These are phyloP conservation scores for Tyrannus savana DNA, from an alignment of 2,113 vertebrate genomes.

Conservation along the genomic window DNA sequence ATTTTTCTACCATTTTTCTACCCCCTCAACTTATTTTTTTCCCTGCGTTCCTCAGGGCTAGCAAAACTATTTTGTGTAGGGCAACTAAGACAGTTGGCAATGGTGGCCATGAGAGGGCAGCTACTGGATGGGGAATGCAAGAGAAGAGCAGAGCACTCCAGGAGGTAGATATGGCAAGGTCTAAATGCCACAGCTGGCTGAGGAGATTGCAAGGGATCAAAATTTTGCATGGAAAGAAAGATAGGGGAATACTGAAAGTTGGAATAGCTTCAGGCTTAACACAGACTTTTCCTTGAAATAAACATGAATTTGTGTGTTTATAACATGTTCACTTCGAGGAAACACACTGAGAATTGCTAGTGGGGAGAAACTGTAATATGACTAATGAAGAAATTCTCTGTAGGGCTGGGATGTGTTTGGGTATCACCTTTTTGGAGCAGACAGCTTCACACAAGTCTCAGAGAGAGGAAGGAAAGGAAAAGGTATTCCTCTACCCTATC, in stretches of 20 bases:
- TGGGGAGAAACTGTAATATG: background rate
- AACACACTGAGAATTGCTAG: background rate
- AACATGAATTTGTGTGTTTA: background rate
- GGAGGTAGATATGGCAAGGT: background rate
- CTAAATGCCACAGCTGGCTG: background rate
- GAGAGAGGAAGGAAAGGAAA: background rate
- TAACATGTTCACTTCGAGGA: background rate
- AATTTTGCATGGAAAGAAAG: background rate
- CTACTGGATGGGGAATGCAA: background rate
- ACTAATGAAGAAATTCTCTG: background rate
- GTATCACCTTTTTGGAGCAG: background rate
- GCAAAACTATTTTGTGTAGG: background rate
- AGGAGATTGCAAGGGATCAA: background rate
- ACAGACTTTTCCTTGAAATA: background rate
- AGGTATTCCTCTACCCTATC: background rate
- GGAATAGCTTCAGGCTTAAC: background rate
- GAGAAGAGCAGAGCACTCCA: background rate
- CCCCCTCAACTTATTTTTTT: rapidly evolving
- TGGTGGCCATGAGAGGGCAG: background rate
- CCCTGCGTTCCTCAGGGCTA: rapidly evolving
- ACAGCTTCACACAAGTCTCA: background rate
- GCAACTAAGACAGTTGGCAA: background rate
- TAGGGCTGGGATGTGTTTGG: background rate
- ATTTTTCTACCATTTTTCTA: background rate
- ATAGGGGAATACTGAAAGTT: background rate